Conservation (phyloP, 2,888 invertebrate species). For the Xestobium rufovillosum region DNA sequence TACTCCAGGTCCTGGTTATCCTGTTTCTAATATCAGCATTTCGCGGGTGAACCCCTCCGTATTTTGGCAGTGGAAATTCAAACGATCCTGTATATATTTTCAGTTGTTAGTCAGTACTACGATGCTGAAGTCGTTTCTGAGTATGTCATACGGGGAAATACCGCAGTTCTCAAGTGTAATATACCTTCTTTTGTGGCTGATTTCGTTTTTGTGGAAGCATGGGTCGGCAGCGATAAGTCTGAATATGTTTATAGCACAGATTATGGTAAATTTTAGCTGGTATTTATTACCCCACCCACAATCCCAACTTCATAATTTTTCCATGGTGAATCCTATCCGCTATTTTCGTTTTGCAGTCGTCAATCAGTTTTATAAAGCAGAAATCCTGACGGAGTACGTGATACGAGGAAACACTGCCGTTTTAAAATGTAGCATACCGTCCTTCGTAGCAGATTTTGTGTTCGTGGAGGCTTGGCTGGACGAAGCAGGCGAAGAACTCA, state of each 20-base stretch:
- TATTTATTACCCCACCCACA: constrained; percentile 4
- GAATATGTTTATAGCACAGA: constrained; percentile 63
- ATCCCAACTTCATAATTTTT: background rate
- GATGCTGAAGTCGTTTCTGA: constrained; percentile 80
- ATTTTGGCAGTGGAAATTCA: too few species aligned
- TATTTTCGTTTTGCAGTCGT: constrained; percentile 62
- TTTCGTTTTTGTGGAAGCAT: constrained; percentile 82
- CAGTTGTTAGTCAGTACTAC: constrained; percentile 85
- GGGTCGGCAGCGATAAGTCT: constrained; percentile 60
- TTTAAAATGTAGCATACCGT: constrained; percentile 66
- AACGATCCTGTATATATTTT: constrained; percentile 37
- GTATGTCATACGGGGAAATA: constrained; percentile 82
- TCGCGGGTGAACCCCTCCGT: too few species aligned
- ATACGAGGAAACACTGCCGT: constrained; percentile 66
- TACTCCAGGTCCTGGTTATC: constrained; percentile 9
- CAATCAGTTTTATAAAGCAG: constrained; percentile 63
- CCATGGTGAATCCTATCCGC: too few species aligned
- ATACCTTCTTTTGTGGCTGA: constrained; percentile 87
- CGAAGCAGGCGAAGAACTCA: constrained; percentile 51
- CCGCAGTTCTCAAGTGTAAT: constrained; percentile 80
- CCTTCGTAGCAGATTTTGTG: constrained; percentile 68
- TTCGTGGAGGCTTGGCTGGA: constrained; percentile 64
- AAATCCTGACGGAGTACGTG: constrained; percentile 66
- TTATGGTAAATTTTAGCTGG: constrained; percentile 64
- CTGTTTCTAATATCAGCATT: constrained; percentile 1